Conservation (phyloP, 2,888 invertebrate genomes). For the Drosophila paranaensis region DNA sequence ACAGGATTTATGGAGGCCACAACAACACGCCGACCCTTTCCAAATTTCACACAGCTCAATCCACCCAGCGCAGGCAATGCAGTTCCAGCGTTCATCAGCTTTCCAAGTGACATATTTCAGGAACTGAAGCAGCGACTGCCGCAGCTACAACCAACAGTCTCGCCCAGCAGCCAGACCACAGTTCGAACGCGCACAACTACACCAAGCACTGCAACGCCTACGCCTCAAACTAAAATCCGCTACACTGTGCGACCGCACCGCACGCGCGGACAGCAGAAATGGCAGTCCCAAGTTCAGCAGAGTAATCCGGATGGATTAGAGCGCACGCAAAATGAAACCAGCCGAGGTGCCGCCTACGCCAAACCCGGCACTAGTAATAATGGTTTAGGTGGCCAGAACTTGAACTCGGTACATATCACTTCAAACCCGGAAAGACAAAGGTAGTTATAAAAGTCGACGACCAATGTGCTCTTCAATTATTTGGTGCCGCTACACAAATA, state of each 20-base stretch:
- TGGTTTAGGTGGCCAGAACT: constrained; percentile 62
- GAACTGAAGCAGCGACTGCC: constrained; percentile 80
- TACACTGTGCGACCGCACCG: constrained; percentile 85
- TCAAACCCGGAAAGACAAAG: constrained; percentile 77
- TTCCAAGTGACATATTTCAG: constrained; percentile 84
- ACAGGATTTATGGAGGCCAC: constrained; percentile 80
- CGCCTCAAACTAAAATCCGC: constrained; percentile 74
- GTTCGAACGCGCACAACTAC: constrained; percentile 10
- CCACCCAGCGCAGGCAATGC: constrained; percentile 45
- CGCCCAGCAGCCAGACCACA: constrained; percentile 19
- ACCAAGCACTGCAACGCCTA: constrained; percentile 82
- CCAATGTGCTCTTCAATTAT: constrained; percentile 48
- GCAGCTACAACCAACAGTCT: constrained; percentile 32
- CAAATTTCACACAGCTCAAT: constrained; percentile 70
- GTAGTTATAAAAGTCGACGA: constrained; percentile 69
- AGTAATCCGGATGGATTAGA: constrained; percentile 73
- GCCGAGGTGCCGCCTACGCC: constrained; percentile 68
- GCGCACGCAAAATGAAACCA: constrained; percentile 41
- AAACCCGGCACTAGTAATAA: constrained; percentile 56
- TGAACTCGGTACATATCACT: constrained; percentile 70
- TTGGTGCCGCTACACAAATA: constrained; percentile 75
- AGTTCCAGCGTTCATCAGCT: constrained; percentile 84
- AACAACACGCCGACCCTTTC: constrained; percentile 78
- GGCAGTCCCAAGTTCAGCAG: constrained; percentile 85
- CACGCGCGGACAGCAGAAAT: constrained; percentile 85